Conservation (phyloP, 2,888 invertebrate genomes). For the Archips xylosteana region DNA sequence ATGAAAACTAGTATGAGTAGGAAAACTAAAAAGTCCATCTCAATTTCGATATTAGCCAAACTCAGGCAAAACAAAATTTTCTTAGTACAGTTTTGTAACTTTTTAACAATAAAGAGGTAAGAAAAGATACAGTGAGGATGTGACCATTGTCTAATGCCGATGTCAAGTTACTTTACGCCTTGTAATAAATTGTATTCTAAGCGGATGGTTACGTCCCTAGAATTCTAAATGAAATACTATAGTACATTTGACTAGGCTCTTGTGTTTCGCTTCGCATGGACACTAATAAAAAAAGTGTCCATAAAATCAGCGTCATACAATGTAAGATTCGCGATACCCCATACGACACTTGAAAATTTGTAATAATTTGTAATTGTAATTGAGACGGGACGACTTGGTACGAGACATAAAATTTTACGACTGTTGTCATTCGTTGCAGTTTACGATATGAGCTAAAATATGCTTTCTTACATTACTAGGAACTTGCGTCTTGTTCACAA, state of each 20-base stretch:
- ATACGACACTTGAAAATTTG: constrained; percentile 74
- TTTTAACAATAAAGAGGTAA: no score
- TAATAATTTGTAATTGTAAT: constrained; percentile 85
- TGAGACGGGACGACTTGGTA: constrained; percentile 71
- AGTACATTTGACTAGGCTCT: neutral
- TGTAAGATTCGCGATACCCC: constrained; percentile 54
- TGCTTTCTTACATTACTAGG: constrained; percentile 74
- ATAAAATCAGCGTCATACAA: constrained; percentile 58
- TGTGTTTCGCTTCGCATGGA: constrained; percentile 2
- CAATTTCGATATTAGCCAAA: no score
- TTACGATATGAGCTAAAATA: constrained; percentile 81
- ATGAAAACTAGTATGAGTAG: neutral
- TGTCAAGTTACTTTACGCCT: no score
- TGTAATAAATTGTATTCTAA: neutral
- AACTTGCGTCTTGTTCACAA: constrained; percentile 66
- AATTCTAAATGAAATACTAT: neutral
- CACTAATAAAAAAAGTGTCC: constrained; percentile 34
- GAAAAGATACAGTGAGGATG: no score
- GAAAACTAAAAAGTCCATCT: neutral
- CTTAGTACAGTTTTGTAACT: no score
- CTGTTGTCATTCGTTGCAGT: constrained; percentile 76
- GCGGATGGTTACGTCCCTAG: neutral
- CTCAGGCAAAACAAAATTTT: no score
- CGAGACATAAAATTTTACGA: constrained; percentile 78
- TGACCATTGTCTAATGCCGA: no score